Conservation (phyloP, 2,888 invertebrate genomes). For the Tinea pellionella region DNA sequence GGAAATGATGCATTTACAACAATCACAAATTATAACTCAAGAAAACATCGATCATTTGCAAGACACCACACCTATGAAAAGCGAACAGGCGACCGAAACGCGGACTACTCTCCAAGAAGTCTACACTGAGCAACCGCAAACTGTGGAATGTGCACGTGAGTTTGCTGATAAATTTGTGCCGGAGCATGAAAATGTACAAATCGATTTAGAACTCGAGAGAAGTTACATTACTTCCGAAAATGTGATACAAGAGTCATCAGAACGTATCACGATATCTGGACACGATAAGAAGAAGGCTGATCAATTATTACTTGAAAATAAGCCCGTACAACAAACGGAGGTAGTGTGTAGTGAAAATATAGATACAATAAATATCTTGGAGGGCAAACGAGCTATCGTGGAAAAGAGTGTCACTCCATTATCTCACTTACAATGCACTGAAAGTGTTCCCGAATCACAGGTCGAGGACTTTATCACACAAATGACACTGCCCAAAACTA, state of each 20-base stretch:
- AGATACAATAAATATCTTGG: slow-evolving; percentile 18
- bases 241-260: slow-evolving; percentile 50
- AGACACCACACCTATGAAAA: slow-evolving; percentile 24
- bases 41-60: slow-evolving; percentile 21
- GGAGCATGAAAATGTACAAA: slow-evolving; percentile 24
- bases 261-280: slow-evolving; percentile 36
- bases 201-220: slow-evolving; percentile 35
- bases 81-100: slow-evolving; percentile 31
- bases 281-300: slow-evolving; percentile 46
- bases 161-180: slow-evolving; percentile 24
- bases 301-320: slow-evolving; percentile 36
- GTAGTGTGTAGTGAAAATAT: slow-evolving; percentile 34
- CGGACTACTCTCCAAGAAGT: slow-evolving; percentile 31
- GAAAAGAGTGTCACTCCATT: slow-evolving; percentile 38
- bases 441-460: slow-evolving; percentile 39
- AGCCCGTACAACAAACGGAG: slow-evolving; percentile 40
- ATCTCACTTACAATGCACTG: slow-evolving; percentile 47
- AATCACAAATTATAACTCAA: slow-evolving; percentile 24
- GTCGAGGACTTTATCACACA: slow-evolving; percentile 33
- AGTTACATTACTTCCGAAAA: slow-evolving; percentile 38
- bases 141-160: slow-evolving; percentile 32
- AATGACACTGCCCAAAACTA: slow-evolving; percentile 28
- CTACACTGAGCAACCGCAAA: slow-evolving; percentile 30
- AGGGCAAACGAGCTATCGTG: slow-evolving; percentile 32
- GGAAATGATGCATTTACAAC: slow-evolving; percentile 23